phyloP scores from a whole-genome alignment of 1,140 invertebrate species.

The Vollenhovia emeryi region DNA sequence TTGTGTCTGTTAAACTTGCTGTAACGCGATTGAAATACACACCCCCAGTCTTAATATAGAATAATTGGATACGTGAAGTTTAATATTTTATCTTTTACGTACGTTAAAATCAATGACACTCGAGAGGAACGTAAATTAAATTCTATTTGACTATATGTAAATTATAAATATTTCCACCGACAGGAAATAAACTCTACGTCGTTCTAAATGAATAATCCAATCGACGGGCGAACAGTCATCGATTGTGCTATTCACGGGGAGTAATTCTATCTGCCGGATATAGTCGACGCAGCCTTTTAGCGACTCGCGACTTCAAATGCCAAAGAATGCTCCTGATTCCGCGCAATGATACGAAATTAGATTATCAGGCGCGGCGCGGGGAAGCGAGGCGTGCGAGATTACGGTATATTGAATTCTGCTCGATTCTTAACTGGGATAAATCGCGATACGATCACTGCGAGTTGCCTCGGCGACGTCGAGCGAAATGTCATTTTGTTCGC shows the following conservation, averaged over 20 bases:
- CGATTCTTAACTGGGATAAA: slow-evolving; percentile 37
- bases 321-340: slow-evolving; percentile 47
- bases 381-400: slow-evolving; percentile 22
- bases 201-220: slow-evolving; percentile 36
- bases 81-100: neutral
- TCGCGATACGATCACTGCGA: slow-evolving; percentile 15
- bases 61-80: neutral
- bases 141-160: neutral
- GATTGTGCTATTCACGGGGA: slow-evolving; percentile 18
- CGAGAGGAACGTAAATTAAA: neutral
- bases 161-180: neutral
- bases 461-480: neutral
- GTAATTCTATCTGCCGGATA: slow-evolving; percentile 19
- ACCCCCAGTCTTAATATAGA: neutral
- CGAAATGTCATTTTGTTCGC: slow-evolving; percentile 30
- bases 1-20: neutral
- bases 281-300: neutral
- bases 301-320: slow-evolving; percentile 5
- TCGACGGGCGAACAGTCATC: neutral
- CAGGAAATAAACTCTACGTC: neutral
- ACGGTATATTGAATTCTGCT: slow-evolving; percentile 27
- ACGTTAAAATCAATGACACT: neutral
- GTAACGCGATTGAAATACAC: neutral
- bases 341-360: slow-evolving; percentile 50
- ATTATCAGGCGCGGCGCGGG: slow-evolving; percentile 24